These are phyloP conservation scores for Neria commutata DNA, from an alignment of 2,888 invertebrate species.

Conservation along the genomic window DNA sequence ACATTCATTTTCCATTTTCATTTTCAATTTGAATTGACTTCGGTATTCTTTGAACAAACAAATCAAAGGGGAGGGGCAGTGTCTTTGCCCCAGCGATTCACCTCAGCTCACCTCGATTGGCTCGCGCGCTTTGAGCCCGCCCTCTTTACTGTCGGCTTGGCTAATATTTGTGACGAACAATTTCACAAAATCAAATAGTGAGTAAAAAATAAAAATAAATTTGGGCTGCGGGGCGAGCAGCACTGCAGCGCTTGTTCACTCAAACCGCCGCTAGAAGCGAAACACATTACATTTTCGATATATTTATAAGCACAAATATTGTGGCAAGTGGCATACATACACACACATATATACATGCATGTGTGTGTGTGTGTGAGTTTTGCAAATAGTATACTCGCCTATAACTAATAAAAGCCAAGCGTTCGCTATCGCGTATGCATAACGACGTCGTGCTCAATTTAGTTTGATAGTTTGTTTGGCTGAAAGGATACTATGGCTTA, in stretches of 20 bases:
- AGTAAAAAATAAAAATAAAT: background rate
- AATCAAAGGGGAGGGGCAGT: too few relatives aligned
- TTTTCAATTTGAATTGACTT: conserved; percentile 15
- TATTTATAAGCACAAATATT: conserved; percentile 2
- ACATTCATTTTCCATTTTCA: conserved; percentile 14
- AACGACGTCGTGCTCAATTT: conserved; percentile 1
- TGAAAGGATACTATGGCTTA: too few relatives aligned
- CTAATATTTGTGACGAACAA: background rate
- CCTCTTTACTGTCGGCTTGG: background rate
- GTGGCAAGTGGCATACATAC: too few relatives aligned
- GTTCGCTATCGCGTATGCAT: too few relatives aligned
- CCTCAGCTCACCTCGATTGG: too few relatives aligned
- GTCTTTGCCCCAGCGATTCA: background rate
- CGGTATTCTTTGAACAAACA: background rate
- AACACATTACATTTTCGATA: background rate
- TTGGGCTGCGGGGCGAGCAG: too few relatives aligned
- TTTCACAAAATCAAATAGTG: background rate
- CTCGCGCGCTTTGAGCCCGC: too few relatives aligned
- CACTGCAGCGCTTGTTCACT: too few relatives aligned
- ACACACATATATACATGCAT: too few relatives aligned
- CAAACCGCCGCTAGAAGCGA: background rate
- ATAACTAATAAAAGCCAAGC: conserved; percentile 2
- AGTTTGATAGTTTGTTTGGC: background rate
- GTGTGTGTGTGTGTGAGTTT: too few relatives aligned
- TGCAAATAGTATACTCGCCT: conserved; percentile 1